Percentiles rank a stretch among this genome's conserved stretches.
Evolutionary conservation across 2,888 invertebrate genomes (phyloP).

Genomic region (Anoncus sp.): DNA sequence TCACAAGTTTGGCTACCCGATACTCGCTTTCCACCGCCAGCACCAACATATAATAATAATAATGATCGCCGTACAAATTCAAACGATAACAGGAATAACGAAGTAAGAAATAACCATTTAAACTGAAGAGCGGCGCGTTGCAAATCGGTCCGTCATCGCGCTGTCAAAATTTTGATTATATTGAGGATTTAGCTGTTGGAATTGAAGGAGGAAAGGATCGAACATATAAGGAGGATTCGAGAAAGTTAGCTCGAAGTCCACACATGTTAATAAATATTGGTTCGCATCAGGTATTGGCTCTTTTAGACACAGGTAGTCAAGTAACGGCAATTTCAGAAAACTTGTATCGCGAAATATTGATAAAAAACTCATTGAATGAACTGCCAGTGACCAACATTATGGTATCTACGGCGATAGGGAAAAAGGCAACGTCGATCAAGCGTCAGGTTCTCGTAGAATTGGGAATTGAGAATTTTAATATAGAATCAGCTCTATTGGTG

Average conservation of each 20-base stretch:
- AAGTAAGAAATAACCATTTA: constrained; percentile 16
- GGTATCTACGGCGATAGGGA: constrained; percentile 37
- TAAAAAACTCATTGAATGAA: neutral
- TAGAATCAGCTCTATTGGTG: constrained; percentile 10
- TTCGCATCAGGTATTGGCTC: neutral
- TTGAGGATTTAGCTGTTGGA: constrained; percentile 15
- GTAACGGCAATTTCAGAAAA: constrained; percentile 42
- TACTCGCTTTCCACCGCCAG: neutral
- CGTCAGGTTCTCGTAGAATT: neutral
- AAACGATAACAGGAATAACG: neutral
- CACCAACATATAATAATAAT: neutral
- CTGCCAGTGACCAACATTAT: constrained; percentile 33
- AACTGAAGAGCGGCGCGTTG: constrained; percentile 33
- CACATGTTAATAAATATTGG: constrained; percentile 15
- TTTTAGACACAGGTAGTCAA: constrained; percentile 43
- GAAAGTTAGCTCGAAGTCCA: constrained; percentile 2
- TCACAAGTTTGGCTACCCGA: neutral
- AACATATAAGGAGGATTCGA: neutral
- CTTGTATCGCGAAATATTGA: constrained; percentile 3
- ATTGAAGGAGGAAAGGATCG: constrained; percentile 19
- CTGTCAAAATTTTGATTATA: constrained; percentile 39
- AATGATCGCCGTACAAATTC: neutral
- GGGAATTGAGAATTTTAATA: neutral
- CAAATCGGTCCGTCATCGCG: constrained; percentile 33
- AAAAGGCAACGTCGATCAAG: constrained; percentile 33